phyloP scores from a whole-genome alignment of 2,113 vertebrate genomes.

The Bucco capensis region DNA sequence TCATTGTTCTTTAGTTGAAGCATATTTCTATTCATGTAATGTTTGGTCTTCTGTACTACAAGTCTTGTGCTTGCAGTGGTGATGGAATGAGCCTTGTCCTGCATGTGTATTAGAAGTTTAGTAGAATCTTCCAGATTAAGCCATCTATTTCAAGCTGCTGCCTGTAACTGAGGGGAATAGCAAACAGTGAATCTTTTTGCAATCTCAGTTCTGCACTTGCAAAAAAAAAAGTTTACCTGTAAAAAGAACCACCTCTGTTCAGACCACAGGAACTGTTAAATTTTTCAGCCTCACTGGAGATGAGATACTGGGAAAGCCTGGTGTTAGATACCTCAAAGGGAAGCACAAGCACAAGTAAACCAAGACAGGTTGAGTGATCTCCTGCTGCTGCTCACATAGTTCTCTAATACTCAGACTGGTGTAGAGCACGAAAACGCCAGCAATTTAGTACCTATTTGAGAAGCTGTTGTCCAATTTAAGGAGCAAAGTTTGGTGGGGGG shows the following conservation, averaged over 20 bases:
- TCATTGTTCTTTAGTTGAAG: constrained; percentile 39
- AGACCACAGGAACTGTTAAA: background rate
- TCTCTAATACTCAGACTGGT: background rate
- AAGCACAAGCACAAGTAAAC: background rate
- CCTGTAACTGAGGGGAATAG: background rate
- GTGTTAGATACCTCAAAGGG: background rate
- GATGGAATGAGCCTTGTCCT: background rate
- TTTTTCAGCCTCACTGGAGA: background rate
- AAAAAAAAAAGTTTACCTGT: background rate
- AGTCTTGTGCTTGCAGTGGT: background rate
- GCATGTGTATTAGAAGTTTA: background rate
- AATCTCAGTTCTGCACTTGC: background rate
- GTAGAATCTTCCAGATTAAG: background rate
- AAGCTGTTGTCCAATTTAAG: background rate
- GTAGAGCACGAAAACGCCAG: background rate
- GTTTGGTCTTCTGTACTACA: constrained; percentile 1
- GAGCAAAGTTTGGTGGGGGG: background rate
- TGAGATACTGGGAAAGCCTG: background rate
- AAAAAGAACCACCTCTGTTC: constrained; percentile 2
- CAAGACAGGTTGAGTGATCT: background rate
- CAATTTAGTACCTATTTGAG: background rate
- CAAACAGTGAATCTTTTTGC: background rate
- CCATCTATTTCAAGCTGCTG: constrained; percentile 7
- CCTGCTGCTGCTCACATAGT: background rate
- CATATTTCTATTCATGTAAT: constrained; percentile 4